These are phyloP conservation scores for Clarias gariepinus DNA, from an alignment of 2,113 vertebrate species.

Conservation along the genomic window DNA sequence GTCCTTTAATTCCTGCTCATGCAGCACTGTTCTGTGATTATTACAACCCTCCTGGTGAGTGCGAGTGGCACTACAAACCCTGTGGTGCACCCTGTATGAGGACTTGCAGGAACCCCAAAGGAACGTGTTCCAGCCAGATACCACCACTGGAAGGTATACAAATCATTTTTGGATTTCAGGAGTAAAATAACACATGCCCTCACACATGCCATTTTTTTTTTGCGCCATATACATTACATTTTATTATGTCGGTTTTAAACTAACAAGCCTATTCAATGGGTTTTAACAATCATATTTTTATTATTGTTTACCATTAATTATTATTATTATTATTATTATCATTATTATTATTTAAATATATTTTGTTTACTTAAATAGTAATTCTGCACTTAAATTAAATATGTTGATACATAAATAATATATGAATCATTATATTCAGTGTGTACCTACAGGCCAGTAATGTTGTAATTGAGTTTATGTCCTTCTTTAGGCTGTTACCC, in stretches of 20 bases:
- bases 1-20: constrained; percentile 6
- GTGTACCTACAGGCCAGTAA: not conserved
- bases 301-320: no score
- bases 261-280: no score
- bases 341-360: no score
- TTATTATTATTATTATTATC: no score
- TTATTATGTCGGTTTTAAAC: no score
- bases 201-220: no score
- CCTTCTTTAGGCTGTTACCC: constrained; percentile 85
- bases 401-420: no score
- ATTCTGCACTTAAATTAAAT: no score
- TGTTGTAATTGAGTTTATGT: not conserved
- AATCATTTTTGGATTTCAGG: not conserved
- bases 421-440: no score
- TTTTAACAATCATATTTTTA: no score
- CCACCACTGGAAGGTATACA: constrained; percentile 71
- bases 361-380: no score
- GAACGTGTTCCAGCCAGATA: constrained; percentile 65
- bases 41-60: constrained; percentile 69
- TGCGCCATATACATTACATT: no score
- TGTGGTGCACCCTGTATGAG: constrained; percentile 72
- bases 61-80: constrained; percentile 76
- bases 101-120: constrained; percentile 71
- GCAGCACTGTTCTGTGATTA: constrained; percentile 77
- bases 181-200: not conserved